Evolutionary conservation across 1,140 invertebrate species (phyloP).

Genomic region (Macrobrachium nipponense): DNA sequence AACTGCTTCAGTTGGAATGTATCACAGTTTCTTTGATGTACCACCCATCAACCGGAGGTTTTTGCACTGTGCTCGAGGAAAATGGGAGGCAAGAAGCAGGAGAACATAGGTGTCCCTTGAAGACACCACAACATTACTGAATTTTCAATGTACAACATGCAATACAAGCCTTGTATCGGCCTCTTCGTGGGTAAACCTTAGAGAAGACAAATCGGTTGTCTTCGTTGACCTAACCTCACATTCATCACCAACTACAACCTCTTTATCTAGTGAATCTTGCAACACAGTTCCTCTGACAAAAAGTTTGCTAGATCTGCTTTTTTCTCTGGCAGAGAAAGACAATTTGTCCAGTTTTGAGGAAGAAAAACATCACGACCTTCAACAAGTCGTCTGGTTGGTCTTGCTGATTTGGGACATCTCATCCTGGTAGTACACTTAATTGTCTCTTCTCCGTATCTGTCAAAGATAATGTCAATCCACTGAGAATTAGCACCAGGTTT

Average conservation of each 20-base stretch:
- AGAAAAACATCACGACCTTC: neutral
- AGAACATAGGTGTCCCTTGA: neutral
- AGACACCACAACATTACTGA: too few relatives aligned
- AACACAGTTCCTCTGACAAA: too few relatives aligned
- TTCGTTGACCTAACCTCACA: too few relatives aligned
- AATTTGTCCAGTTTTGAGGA: neutral
- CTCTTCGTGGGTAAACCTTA: too few relatives aligned
- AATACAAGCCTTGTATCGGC: too few relatives aligned
- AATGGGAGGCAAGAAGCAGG: neutral
- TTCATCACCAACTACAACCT: too few relatives aligned
- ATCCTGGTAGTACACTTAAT: neutral
- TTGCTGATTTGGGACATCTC: neutral
- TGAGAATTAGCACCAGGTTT: neutral
- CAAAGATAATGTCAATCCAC: neutral
- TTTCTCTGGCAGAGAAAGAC: neutral
- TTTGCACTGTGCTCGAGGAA: neutral
- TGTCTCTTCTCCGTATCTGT: neutral
- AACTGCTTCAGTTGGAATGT: too few relatives aligned
- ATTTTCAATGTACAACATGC: too few relatives aligned
- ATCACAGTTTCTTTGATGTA: too few relatives aligned
- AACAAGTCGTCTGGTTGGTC: neutral
- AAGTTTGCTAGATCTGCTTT: too few relatives aligned
- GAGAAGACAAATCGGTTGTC: too few relatives aligned
- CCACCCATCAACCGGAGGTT: neutral
- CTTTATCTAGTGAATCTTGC: too few relatives aligned